These are phyloP conservation scores for Alsophila aescularia DNA, from an alignment of 2,888 invertebrate species.

Conservation along the genomic window DNA sequence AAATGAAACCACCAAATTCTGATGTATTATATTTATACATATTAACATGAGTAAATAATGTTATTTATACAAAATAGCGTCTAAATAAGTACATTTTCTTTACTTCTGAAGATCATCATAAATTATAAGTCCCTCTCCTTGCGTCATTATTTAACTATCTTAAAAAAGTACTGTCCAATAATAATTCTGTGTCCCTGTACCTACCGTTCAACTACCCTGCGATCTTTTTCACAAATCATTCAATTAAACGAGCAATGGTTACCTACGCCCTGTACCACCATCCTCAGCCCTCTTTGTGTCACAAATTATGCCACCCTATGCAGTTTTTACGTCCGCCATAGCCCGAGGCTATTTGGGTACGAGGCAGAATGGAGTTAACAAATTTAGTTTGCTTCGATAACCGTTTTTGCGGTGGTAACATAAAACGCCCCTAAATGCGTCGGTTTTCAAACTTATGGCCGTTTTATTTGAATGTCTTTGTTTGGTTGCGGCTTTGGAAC, in stretches of 20 bases:
- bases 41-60: too few relatives aligned
- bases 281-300: conserved; percentile 28
- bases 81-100: too few relatives aligned
- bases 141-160: too few relatives aligned
- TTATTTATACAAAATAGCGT: too few relatives aligned
- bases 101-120: too few relatives aligned
- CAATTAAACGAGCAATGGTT: conserved; percentile 26
- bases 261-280: conserved; percentile 11
- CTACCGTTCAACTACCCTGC: neutral
- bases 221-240: conserved; percentile 15
- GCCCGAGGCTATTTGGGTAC: conserved; percentile 37
- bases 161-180: too few relatives aligned
- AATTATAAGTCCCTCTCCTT: too few relatives aligned
- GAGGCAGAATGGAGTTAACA: conserved; percentile 48
- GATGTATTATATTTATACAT: too few relatives aligned
- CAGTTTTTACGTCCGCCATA: conserved; percentile 46
- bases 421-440: conserved; percentile 29
- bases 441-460: conserved; percentile 19
- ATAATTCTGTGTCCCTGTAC: too few relatives aligned
- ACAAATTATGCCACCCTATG: conserved; percentile 48
- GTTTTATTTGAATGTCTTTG: conserved; percentile 17
- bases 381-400: conserved; percentile 54
- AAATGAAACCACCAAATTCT: too few relatives aligned
- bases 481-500: neutral
- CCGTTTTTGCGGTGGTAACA: conserved; percentile 45